Evolutionary conservation across 2,888 invertebrate genomes (phyloP), one percentile per base, ranked within the genome.

Genomic region (Halictus quadricinctus): DNA sequence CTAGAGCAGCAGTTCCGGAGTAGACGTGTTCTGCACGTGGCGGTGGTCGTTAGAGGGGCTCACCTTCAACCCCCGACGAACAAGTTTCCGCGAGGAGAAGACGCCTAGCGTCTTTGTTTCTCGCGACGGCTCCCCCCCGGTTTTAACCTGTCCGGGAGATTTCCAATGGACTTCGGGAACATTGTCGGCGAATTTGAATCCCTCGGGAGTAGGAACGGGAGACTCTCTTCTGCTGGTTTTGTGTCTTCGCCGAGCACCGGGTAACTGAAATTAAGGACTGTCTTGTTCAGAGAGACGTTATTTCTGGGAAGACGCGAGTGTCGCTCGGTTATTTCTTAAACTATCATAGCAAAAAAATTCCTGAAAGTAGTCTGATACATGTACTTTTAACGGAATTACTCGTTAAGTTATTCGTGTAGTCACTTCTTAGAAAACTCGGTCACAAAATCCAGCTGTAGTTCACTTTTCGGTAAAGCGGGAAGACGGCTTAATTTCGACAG

Each of bases 101-200:
- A 29, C 48, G 25, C 36, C 72, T 66, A 41, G 43, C 48, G 77
- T 72, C 80, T 76, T 80, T 83, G 60, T 83, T 76, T 81, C 83
- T 77, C 41, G 13, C 50, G 48, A 43, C 72, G n/a, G 64, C 66
- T 66, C n/a, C 41, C 21, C 21, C 64, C 41, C 81, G 72, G 64
- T 81, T 82, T 70, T 18, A 74, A 79, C 69, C 79, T 80, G 46
- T 69, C 72, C 29, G 64, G 29, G 29, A 25, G 50, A 50, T 41
- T 77, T 54, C n/a, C 41, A 77, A 41, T 54, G 77, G 41, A 77
- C 36, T 54, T 48, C 46, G 43, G 50, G 41, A 50, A 48, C 41
- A 77, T 70, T 77, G 50, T 41, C 21, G 18, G 25, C 70, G 41
- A 70, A 60, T 60, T 50, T 10, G 25, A 75, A 54, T 21, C 54